Evolutionary conservation across 2,113 vertebrate species (phyloP).

Genomic region (Hippocampus mohnikei): DNA sequence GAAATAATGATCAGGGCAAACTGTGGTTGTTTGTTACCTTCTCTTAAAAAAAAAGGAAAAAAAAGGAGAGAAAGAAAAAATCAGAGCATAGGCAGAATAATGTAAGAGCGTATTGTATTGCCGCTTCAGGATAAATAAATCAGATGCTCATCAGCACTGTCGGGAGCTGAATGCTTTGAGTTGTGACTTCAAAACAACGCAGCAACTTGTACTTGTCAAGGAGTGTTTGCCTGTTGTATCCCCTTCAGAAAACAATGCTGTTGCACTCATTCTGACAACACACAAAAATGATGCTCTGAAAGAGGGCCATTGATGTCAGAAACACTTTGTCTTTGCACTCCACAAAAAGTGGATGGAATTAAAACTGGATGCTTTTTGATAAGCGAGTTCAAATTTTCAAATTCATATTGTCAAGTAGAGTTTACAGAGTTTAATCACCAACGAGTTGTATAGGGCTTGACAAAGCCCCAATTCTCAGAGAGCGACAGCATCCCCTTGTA

Average conservation of each 20-base stretch:
- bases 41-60: neutral
- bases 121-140: conserved; percentile 31
- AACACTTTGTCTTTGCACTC: neutral
- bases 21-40: neutral
- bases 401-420: neutral
- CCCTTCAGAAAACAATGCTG: conserved; percentile 17
- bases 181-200: conserved; percentile 3
- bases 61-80: neutral
- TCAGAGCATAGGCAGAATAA: neutral
- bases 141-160: conserved; percentile 30
- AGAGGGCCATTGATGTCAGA: neutral
- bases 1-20: conserved; percentile 1
- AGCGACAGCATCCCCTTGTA: neutral
- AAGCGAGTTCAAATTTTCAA: neutral
- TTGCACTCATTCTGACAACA: conserved; percentile 25
- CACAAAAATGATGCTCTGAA: conserved; percentile 8
- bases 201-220: conserved; percentile 27
- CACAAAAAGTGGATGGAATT: neutral
- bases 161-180: conserved; percentile 25
- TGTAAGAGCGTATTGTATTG: conserved; percentile 18
- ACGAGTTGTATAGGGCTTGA: neutral
- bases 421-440: neutral
- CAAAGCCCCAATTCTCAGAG: neutral
- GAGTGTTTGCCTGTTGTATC: conserved; percentile 27
- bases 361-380: neutral